Evolutionary conservation across 1,140 invertebrate species (phyloP).

Genomic region (Drosophila bocqueti): DNA sequence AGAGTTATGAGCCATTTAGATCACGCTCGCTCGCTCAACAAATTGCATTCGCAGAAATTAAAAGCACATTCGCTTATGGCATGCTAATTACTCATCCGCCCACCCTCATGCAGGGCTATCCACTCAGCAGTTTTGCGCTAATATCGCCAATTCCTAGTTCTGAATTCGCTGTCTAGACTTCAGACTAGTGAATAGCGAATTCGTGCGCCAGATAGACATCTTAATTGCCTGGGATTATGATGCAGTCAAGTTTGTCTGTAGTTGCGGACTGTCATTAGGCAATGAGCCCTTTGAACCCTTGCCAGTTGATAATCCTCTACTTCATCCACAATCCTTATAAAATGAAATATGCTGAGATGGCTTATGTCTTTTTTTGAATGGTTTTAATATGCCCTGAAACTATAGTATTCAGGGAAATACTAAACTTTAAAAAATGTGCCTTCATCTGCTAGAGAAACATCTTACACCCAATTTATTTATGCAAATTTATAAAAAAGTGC

Average conservation of each 20-base stretch:
- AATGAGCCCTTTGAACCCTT: slow-evolving; percentile 12
- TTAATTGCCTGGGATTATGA: slow-evolving; percentile 75
- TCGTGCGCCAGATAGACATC: slow-evolving; percentile 67
- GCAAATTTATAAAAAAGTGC: too few relatives aligned
- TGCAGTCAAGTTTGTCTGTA: slow-evolving; percentile 14
- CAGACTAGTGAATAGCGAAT: slow-evolving; percentile 37
- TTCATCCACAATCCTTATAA: not conserved
- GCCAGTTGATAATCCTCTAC: slow-evolving; percentile 2
- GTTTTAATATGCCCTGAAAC: too few relatives aligned
- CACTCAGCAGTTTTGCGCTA: slow-evolving; percentile 16
- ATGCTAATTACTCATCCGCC: slow-evolving; percentile 62
- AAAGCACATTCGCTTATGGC: slow-evolving; percentile 54
- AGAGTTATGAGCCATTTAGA: slow-evolving; percentile 66
- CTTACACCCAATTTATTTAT: too few relatives aligned
- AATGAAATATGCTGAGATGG: not conserved
- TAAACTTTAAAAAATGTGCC: too few relatives aligned
- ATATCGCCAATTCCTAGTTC: slow-evolving; percentile 38
- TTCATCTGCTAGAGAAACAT: too few relatives aligned
- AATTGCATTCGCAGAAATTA: slow-evolving; percentile 57
- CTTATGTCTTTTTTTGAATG: not conserved
- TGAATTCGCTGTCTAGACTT: slow-evolving; percentile 59
- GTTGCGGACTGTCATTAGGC: slow-evolving; percentile 40
- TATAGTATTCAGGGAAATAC: too few relatives aligned
- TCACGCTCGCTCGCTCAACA: slow-evolving; percentile 25
- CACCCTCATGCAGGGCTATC: not conserved